Percentiles rank a stretch among this genome's conserved stretches.
Conservation (phyloP, 2,888 invertebrate species). For the Amphipyra tragopoginis region DNA sequence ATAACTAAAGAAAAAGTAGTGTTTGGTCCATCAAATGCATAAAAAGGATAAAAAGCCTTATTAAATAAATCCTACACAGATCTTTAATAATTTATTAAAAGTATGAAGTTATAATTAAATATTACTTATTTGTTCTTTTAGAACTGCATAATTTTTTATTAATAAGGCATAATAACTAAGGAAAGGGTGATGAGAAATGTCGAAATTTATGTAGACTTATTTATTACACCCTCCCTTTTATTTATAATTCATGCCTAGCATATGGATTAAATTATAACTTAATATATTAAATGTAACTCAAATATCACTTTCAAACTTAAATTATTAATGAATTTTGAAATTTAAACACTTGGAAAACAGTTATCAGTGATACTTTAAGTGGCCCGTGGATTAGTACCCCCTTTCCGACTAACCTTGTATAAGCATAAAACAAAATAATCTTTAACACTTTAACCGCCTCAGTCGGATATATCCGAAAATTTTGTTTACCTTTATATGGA, state of each 20-base stretch:
- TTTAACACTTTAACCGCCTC: too few relatives aligned
- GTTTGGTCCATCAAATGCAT: slow-evolving; percentile 59
- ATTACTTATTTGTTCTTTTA: slow-evolving; percentile 55
- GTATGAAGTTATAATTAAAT: slow-evolving; percentile 17
- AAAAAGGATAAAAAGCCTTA: slow-evolving; percentile 39
- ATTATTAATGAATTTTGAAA: too few relatives aligned
- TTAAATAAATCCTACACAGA: slow-evolving; percentile 45
- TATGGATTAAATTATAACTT: slow-evolving; percentile 51
- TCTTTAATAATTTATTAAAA: slow-evolving; percentile 21
- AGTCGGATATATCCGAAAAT: too few relatives aligned
- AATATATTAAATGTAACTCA: slow-evolving; percentile 55
- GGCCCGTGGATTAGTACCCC: too few relatives aligned
- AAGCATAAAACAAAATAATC: too few relatives aligned
- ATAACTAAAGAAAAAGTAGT: slow-evolving; percentile 28
- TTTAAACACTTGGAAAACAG: too few relatives aligned
- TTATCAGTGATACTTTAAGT: too few relatives aligned
- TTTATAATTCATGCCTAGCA: slow-evolving; percentile 49
- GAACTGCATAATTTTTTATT: slow-evolving; percentile 50
- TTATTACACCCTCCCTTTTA: slow-evolving; percentile 30
- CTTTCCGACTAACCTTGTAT: too few relatives aligned
- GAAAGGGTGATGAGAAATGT: slow-evolving; percentile 28
- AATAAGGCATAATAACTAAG: slow-evolving; percentile 49
- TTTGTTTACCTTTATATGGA: too few relatives aligned
- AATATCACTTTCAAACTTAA: slow-evolving; percentile 65
- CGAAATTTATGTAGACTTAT: slow-evolving; percentile 12